phyloP scores from a whole-genome alignment of 2,113 vertebrate species.

The Tychaedon coryphoeus region DNA sequence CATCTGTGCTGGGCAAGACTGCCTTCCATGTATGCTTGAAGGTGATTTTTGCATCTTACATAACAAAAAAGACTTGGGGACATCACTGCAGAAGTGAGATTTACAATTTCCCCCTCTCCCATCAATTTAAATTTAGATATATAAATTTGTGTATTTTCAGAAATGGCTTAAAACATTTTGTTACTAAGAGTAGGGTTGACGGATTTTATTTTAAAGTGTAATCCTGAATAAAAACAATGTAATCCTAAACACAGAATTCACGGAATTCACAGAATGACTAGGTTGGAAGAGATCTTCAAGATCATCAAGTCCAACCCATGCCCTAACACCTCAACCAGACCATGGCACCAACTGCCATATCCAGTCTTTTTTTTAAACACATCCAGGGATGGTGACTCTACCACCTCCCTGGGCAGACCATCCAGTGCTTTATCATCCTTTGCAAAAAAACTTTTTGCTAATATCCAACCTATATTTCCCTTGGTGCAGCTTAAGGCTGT shows the following conservation, averaged over 20 bases:
- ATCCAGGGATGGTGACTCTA: too few relatives aligned
- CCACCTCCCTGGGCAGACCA: too few relatives aligned
- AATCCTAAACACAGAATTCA: not conserved
- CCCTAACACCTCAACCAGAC: too few relatives aligned
- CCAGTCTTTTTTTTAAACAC: too few relatives aligned
- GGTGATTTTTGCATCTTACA: not conserved
- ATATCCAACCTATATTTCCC: too few relatives aligned
- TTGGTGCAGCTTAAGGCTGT: too few relatives aligned
- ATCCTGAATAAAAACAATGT: not conserved
- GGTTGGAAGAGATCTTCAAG: too few relatives aligned
- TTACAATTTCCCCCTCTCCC: fast-evolving
- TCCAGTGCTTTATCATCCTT: too few relatives aligned
- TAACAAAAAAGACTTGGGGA: not conserved
- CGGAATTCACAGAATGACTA: not conserved
- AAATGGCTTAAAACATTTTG: not conserved
- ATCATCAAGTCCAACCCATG: too few relatives aligned
- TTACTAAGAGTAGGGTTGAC: not conserved
- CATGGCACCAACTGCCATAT: too few relatives aligned
- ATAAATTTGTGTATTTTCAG: not conserved
- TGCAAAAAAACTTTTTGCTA: too few relatives aligned
- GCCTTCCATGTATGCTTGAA: not conserved
- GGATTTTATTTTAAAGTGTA: not conserved
- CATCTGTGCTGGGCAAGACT: not conserved
- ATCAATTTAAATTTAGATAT: not conserved
- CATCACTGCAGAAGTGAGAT: not conserved